Base-by-base conservation (phyloP, 2,888 invertebrate genomes). In the Raillietiella orientalis region DNA sequence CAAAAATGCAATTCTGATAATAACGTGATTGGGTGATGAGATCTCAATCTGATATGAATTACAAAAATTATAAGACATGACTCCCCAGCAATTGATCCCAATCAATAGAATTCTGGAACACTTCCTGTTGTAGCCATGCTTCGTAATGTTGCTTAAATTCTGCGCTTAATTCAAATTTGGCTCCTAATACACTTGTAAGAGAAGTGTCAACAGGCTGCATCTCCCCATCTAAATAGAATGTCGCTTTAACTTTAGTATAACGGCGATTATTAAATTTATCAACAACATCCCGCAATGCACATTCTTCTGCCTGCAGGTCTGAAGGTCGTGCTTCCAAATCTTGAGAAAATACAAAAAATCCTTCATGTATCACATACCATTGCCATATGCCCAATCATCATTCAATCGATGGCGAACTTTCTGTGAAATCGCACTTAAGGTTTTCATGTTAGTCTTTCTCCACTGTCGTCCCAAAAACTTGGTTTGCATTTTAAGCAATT, bases 311-410 rank as follows among this genome's bases (percentile, higher is more conserved):
- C 51, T 96, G 59, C 38, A 79, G 93, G 46, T 96, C 90, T 87
- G 87, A 90, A 1, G 90, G 90, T 31, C 84, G 58, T 1, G 87
- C 87, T 50, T 93, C 87, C 38, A 90, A 61, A 53, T 90, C 75
- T 62, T 10, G 12, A 10, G 6, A 9, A 5, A 9, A 10, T 24
- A 5, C 9, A 14, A 24, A 24, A 24, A 14, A 14, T 12, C 8
- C 8, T 24, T 14, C 13, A 15, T 23, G 10, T 23, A 17, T 20
- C 14, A 31, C 39, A 43, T 45, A 63, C 62, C 74, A 53, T 96
- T 96, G 27, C 93, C 93, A 53, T 75, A 96, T 3, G 96, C 96
- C 96, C 96, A 99, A 47, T 99, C 96, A 44, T 99, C 96, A 41
- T 90, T 93, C 22, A 96, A 55, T 28, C 90, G 61, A 51, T 90